phyloP scores from a whole-genome alignment of 2,797 vertebrate species.

The Natrix natrix region DNA sequence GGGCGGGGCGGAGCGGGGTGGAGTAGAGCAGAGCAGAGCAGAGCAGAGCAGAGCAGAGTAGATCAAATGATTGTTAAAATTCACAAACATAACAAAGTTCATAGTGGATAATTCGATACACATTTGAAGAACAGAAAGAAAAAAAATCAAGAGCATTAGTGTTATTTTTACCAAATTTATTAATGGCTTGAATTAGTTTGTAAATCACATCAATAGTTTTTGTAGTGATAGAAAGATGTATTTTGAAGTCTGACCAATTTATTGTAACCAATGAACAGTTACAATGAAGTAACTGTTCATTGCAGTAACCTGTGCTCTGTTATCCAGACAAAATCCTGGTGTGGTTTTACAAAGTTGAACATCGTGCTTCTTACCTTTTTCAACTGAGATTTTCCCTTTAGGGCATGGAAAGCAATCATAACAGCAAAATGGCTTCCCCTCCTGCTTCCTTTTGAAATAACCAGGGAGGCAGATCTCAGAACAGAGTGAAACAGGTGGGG shows the following conservation, averaged over 20 bases:
- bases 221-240: neutral
- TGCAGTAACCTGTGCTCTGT: neutral
- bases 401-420: neutral
- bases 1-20: too few species aligned
- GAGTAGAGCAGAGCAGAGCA: too few species aligned
- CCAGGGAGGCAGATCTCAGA: neutral
- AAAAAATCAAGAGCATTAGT: neutral
- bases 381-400: neutral
- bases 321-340: neutral
- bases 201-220: neutral
- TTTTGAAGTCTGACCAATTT: neutral
- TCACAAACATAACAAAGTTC: neutral
- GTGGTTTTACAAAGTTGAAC: neutral
- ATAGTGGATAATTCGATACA: neutral
- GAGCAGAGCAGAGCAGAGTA: too few species aligned
- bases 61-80: neutral
- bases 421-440: neutral
- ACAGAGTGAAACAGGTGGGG: neutral
- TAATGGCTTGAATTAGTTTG: neutral
- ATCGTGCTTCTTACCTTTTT: neutral
- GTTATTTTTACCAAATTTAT: neutral
- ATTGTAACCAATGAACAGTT: too few species aligned
- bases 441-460: neutral
- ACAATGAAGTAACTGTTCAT: neutral
- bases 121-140: neutral